Evolutionary conservation across 2,888 invertebrate species (phyloP).

Genomic region (Cosmorhoe ocellata): DNA sequence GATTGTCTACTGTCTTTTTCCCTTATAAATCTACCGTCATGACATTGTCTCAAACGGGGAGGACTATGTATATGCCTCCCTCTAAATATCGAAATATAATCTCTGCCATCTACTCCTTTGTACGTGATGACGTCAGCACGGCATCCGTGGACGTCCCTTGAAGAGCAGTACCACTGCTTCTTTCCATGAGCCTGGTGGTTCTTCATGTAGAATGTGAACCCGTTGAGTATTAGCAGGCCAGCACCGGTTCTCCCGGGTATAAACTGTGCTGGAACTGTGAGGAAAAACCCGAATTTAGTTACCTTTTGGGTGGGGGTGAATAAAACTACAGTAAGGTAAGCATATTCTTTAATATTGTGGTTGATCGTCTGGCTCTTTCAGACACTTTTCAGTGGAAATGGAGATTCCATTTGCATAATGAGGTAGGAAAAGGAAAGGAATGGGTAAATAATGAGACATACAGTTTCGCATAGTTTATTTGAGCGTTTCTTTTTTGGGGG

Average conservation of each 20-base stretch:
- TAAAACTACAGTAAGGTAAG: constrained; percentile 31
- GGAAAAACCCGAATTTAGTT: constrained; percentile 34
- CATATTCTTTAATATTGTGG: constrained; percentile 10
- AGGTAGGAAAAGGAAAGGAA: background rate
- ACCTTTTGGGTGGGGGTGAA: constrained; percentile 31
- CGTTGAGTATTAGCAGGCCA: constrained; percentile 69
- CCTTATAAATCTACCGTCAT: constrained; percentile 73
- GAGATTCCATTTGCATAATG: background rate
- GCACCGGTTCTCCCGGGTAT: constrained; percentile 75
- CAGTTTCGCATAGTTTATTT: constrained; percentile 24
- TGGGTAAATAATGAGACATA: constrained; percentile 23
- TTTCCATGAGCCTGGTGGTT: constrained; percentile 77
- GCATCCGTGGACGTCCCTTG: constrained; percentile 73
- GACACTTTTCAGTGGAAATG: background rate
- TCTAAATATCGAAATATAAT: constrained; percentile 75
- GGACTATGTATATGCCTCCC: constrained; percentile 72
- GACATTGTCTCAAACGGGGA: constrained; percentile 69
- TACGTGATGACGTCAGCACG: constrained; percentile 76
- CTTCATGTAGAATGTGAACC: constrained; percentile 78
- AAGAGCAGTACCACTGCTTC: constrained; percentile 78
- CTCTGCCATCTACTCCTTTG: constrained; percentile 67
- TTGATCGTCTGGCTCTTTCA: background rate
- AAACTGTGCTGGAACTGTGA: constrained; percentile 74
- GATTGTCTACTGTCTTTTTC: constrained; percentile 63
- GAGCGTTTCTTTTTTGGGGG: background rate